Percentiles rank a stretch among this genome's conserved stretches.
phyloP scores from a whole-genome alignment of 2,113 vertebrate species.

The Neolamprologus sp. region DNA sequence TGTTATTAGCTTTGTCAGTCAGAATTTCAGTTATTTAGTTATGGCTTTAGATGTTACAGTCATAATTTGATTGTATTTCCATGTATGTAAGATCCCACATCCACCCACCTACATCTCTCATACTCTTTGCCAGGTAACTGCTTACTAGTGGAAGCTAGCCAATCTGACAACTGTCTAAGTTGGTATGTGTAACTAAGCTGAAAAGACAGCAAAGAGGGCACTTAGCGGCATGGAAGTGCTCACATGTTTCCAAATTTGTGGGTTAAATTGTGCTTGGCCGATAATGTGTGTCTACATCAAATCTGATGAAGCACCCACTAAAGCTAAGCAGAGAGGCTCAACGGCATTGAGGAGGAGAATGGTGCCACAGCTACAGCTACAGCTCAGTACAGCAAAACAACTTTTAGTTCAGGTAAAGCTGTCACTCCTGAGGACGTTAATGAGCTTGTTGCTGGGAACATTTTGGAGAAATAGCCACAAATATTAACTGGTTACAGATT shows the following conservation, averaged over 20 bases:
- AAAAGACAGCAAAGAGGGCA: background rate
- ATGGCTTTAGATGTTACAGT: background rate
- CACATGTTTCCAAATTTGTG: background rate
- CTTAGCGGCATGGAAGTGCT: background rate
- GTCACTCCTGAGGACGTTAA: background rate
- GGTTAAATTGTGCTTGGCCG: background rate
- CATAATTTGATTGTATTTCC: background rate
- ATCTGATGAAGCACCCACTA: background rate
- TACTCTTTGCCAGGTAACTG: background rate
- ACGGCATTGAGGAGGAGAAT: background rate
- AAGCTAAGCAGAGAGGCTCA: background rate
- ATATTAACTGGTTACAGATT: background rate
- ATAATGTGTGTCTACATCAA: background rate
- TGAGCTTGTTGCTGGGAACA: background rate
- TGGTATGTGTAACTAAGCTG: background rate
- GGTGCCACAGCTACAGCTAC: too few relatives aligned
- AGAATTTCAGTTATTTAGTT: background rate
- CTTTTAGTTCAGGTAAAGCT: background rate
- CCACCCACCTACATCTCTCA: background rate
- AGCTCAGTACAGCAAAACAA: background rate
- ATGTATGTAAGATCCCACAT: background rate
- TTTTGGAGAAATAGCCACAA: background rate
- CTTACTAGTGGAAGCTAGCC: background rate
- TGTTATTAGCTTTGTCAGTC: background rate
- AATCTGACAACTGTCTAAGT: background rate